A percentile compares a stretch with the other conserved stretches of the same genome.
Evolutionary conservation across 2,888 invertebrate species (phyloP).

Genomic region (Salticus scenicus): DNA sequence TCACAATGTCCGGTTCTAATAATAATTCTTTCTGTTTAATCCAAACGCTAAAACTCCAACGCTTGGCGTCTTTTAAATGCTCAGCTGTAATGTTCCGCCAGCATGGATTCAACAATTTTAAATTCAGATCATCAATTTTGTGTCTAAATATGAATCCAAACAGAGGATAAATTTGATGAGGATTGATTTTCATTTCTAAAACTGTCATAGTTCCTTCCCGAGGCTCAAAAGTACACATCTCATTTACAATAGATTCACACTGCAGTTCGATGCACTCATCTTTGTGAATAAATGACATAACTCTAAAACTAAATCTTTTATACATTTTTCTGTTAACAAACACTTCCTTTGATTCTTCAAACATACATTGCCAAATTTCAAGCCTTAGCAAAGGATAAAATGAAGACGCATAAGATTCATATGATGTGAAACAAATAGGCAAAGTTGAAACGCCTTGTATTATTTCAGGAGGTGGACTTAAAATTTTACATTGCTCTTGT

Average conservation of each 20-base stretch:
- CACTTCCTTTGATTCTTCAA: constrained; percentile 11
- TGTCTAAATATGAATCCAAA: too few species aligned
- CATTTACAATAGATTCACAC: constrained; percentile 36
- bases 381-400: constrained; percentile 47
- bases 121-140: too few species aligned
- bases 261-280: neutral
- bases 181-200: constrained; percentile 30
- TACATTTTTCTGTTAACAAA: neutral
- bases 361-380: constrained; percentile 55
- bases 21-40: neutral
- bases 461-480: constrained; percentile 32
- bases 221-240: constrained; percentile 1
- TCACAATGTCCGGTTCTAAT: neutral
- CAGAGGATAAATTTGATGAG: neutral
- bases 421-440: constrained; percentile 19
- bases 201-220: constrained; percentile 34
- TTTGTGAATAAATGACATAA: neutral
- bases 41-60: neutral
- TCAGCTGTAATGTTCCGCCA: too few species aligned
- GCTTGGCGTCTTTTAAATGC: constrained; percentile 7
- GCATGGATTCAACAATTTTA: too few species aligned
- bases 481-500: constrained; percentile 42
- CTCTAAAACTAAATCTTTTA: constrained; percentile 23
- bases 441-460: neutral
- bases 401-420: constrained; percentile 21